Conservation (phyloP, 2,888 invertebrate genomes). For the Diarsia mendica region DNA sequence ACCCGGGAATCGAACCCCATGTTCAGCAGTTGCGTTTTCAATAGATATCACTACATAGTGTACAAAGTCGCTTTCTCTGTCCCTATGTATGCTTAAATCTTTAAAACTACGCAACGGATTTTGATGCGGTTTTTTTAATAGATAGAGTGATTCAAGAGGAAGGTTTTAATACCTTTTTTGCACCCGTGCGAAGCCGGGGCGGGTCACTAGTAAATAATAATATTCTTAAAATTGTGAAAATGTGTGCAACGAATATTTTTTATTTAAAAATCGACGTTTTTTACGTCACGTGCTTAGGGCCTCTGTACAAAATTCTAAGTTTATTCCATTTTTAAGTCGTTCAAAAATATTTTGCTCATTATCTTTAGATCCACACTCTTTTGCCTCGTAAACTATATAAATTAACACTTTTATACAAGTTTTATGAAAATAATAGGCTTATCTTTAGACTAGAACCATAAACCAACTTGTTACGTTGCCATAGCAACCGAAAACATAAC, state of each 20-base stretch:
- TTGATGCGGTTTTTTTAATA: too few species aligned
- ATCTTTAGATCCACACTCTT: constrained; percentile 18
- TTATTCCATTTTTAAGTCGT: not conserved
- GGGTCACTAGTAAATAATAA: too few species aligned
- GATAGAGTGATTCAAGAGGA: too few species aligned
- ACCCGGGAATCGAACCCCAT: too few species aligned
- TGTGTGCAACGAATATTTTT: too few species aligned
- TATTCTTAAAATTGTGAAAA: not conserved
- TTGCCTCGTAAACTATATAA: constrained; percentile 39
- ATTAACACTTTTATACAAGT: constrained; percentile 43
- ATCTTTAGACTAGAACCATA: constrained; percentile 42
- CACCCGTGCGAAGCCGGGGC: too few species aligned
- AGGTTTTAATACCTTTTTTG: too few species aligned
- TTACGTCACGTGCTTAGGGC: not conserved
- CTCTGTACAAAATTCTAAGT: not conserved
- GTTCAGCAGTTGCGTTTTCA: too few species aligned
- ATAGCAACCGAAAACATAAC: constrained; percentile 56
- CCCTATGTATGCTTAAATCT: too few species aligned
- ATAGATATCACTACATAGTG: too few species aligned
- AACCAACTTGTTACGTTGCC: constrained; percentile 47
- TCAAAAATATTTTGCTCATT: constrained; percentile 20
- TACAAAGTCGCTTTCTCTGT: too few species aligned
- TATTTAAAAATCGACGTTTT: not conserved
- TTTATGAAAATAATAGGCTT: constrained; percentile 53
- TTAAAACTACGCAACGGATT: too few species aligned